Percentiles rank a stretch among this genome's conserved stretches.
phyloP scores from a whole-genome alignment of 2,888 invertebrate species.

The Liodrosophila aerea region DNA sequence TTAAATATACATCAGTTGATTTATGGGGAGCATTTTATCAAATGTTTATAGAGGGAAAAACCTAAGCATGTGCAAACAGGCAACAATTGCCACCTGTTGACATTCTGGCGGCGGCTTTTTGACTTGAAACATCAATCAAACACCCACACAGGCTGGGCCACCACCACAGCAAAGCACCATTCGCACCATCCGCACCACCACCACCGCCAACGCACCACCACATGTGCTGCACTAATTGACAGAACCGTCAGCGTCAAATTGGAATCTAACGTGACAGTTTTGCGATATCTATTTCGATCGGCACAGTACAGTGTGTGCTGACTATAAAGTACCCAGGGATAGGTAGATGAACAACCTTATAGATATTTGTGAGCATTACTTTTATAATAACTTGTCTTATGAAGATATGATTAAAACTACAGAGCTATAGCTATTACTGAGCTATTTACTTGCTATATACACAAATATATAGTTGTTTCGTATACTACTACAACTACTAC shows the following conservation, averaged over 20 bases:
- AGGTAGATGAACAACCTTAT: too few species aligned
- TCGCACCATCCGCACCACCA: constrained; percentile 41
- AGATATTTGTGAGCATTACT: too few species aligned
- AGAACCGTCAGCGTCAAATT: constrained; percentile 66
- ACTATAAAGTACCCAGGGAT: too few species aligned
- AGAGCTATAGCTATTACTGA: too few species aligned
- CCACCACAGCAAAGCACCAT: constrained; percentile 49
- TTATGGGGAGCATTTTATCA: constrained; percentile 65
- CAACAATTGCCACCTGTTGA: constrained; percentile 52
- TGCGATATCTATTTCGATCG: constrained; percentile 16
- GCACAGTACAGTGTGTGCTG: constrained; percentile 35
- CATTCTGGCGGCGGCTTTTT: constrained; percentile 48
- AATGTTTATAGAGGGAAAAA: constrained; percentile 52
- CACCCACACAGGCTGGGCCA: constrained; percentile 57
- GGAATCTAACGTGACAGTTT: constrained; percentile 46
- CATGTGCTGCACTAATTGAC: constrained; percentile 60
- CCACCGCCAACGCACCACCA: constrained; percentile 47
- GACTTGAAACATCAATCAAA: constrained; percentile 63
- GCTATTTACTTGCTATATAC: too few species aligned
- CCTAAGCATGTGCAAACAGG: constrained; percentile 35
- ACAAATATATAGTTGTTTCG: too few species aligned
- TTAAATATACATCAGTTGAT: constrained; percentile 56
- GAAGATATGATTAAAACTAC: too few species aligned
- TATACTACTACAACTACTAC: too few species aligned
- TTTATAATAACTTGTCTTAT: too few species aligned